A percentile compares a stretch with the other conserved stretches of the same genome.
Evolutionary conservation across 2,113 vertebrate genomes (phyloP).

Genomic region (Sprattus sprattus): DNA sequence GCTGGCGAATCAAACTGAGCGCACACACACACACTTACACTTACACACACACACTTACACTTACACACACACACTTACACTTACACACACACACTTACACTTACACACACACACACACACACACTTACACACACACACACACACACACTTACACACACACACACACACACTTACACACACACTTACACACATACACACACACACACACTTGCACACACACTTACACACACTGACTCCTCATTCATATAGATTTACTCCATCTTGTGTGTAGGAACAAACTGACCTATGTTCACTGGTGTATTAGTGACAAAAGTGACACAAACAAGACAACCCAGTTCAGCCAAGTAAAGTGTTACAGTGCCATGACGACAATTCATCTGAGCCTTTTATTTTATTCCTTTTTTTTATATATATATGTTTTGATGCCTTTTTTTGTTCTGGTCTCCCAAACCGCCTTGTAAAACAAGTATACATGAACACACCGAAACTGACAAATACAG

Average conservation of each 20-base stretch:
- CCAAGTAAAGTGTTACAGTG: neutral
- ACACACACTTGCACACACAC: neutral
- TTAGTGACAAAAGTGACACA: neutral
- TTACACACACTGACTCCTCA: neutral
- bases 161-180: neutral
- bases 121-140: neutral
- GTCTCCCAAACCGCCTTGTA: neutral
- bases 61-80: neutral
- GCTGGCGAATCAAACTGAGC: neutral
- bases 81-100: neutral
- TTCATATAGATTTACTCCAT: neutral
- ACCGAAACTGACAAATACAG: neutral
- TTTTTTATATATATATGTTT: neutral
- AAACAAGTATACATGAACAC: neutral
- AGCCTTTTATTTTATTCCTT: neutral
- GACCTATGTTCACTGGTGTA: neutral
- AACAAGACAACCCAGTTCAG: neutral
- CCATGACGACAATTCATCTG: neutral
- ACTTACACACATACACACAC: neutral
- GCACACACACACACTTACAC: slow-evolving; percentile 6
- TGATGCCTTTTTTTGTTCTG: neutral
- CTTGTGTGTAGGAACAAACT: neutral
- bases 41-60: slow-evolving; percentile 3
- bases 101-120: too few species aligned
- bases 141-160: neutral